Conservation (phyloP, 2,888 invertebrate species). For the Amphipoea oculea region DNA sequence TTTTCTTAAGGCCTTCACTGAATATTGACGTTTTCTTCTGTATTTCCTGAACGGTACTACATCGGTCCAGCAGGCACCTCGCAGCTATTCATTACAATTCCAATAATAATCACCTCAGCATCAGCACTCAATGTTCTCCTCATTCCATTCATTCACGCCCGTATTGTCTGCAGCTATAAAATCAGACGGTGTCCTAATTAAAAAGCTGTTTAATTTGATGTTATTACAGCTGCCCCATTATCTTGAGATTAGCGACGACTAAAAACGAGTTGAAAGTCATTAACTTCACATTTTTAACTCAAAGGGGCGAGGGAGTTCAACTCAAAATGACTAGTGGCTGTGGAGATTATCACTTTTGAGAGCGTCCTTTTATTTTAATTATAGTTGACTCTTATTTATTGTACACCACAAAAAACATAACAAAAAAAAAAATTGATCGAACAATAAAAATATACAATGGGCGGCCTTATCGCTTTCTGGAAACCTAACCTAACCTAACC, state of each 20-base stretch:
- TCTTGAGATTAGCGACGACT: conserved; percentile 49
- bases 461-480: no score
- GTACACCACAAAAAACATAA: no score
- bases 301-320: conserved; percentile 23
- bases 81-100: conserved; percentile 15
- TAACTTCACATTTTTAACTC: conserved; percentile 57
- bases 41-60: background rate
- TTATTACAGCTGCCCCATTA: conserved; percentile 58
- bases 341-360: conserved; percentile 17
- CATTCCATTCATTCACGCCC: conserved; percentile 16
- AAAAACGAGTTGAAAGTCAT: conserved; percentile 47
- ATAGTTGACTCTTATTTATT: no score
- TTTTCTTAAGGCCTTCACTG: background rate
- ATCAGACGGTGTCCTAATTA: conserved; percentile 51
- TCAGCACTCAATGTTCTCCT: conserved; percentile 8
- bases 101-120: background rate
- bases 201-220: conserved; percentile 50
- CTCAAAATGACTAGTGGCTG: conserved; percentile 5
- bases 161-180: conserved; percentile 38
- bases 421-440: no score
- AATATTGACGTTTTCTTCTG: background rate
- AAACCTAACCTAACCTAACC: no score
- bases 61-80: background rate
- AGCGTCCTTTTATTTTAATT: background rate
- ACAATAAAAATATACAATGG: no score